phyloP scores from a whole-genome alignment of 2,113 vertebrate genomes.

The Philantomba maxwellii region DNA sequence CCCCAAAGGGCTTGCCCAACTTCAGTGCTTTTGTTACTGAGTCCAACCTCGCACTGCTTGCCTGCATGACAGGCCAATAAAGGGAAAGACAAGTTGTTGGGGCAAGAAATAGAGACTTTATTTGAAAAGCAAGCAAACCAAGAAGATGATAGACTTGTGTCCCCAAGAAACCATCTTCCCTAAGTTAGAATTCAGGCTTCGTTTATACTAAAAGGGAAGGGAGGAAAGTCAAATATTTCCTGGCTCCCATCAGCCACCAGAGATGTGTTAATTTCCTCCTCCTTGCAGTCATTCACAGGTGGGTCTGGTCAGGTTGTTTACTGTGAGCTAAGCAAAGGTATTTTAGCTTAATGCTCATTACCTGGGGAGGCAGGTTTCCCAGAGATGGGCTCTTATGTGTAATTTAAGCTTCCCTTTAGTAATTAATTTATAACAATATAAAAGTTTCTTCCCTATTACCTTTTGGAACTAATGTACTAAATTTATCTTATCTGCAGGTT shows the following conservation, averaged over 20 bases:
- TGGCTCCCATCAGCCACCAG: background rate
- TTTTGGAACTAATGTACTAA: background rate
- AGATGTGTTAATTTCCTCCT: background rate
- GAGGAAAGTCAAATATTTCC: background rate
- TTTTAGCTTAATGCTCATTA: background rate
- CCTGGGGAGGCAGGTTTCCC: background rate
- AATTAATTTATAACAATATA: background rate
- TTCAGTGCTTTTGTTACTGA: background rate
- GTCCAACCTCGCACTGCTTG: background rate
- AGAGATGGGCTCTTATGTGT: background rate
- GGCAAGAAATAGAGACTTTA: background rate
- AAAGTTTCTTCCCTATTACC: background rate
- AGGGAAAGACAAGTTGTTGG: background rate
- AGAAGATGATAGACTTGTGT: background rate
- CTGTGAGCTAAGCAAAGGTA: background rate
- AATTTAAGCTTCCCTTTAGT: background rate
- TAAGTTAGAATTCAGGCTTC: background rate
- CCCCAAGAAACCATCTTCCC: background rate
- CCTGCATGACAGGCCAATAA: background rate
- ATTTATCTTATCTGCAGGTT: background rate
- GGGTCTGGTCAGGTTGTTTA: background rate
- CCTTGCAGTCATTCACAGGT: background rate
- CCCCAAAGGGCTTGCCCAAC: background rate
- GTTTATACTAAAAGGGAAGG: background rate
- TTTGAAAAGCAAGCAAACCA: background rate